A percentile compares a stretch with the other conserved stretches of the same genome.
Evolutionary conservation across 2,888 invertebrate genomes (phyloP).

Genomic region (Iphiclides podalirius): DNA sequence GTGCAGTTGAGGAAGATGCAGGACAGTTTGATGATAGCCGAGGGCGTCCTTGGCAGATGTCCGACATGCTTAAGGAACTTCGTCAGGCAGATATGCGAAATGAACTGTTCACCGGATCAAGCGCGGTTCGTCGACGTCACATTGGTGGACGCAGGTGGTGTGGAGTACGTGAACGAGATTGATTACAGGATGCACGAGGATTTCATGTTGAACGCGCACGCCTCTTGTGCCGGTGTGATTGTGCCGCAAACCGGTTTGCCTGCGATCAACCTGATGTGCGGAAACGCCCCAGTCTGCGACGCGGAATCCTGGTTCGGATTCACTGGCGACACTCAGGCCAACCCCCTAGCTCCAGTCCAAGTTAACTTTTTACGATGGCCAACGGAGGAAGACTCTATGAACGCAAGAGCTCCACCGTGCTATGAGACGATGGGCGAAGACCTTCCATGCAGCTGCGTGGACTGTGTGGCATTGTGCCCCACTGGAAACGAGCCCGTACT

Average conservation of each 20-base stretch:
- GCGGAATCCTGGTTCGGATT: conserved; percentile 82
- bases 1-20: conserved; percentile 77
- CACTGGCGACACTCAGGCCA: conserved; percentile 78
- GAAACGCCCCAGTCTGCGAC: conserved; percentile 83
- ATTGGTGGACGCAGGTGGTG: conserved; percentile 33
- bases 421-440: conserved; percentile 77
- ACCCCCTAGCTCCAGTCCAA: conserved; percentile 81
- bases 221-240: conserved; percentile 89
- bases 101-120: conserved; percentile 90
- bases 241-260: conserved; percentile 87
- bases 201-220: conserved; percentile 83
- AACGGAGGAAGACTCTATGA: conserved; percentile 63
- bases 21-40: conserved; percentile 80
- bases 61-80: conserved; percentile 90
- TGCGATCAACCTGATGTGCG: conserved; percentile 90
- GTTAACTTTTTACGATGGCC: conserved; percentile 78
- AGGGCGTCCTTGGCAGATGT: conserved; percentile 87
- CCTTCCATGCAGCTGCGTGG: conserved; percentile 87
- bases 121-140: conserved; percentile 58
- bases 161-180: conserved; percentile 66
- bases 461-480: conserved; percentile 84
- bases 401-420: conserved; percentile 74
- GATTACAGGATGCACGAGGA: conserved; percentile 76
- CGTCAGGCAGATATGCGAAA: conserved; percentile 86
- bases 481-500: conserved; percentile 58